These are phyloP conservation scores for Paramisgurnus dabryanus DNA, from an alignment of 2,113 vertebrate genomes.

Conservation along the genomic window DNA sequence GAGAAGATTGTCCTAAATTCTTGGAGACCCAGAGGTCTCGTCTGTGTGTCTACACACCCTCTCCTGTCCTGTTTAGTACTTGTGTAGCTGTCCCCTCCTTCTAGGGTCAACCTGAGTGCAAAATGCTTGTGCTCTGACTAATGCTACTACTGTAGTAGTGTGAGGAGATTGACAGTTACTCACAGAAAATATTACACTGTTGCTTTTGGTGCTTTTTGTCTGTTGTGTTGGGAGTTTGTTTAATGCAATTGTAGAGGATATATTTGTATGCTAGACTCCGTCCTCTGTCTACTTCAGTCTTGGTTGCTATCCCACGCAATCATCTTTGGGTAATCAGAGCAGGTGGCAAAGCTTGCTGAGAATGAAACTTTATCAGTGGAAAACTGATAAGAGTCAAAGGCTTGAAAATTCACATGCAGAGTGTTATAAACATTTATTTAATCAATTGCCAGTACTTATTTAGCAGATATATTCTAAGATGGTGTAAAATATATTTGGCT, in stretches of 20 bases:
- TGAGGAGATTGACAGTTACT: constrained; percentile 13
- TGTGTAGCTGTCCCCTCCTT: constrained; percentile 58
- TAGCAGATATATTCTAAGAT: background rate
- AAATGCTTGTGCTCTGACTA: constrained; percentile 66
- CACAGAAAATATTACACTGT: background rate
- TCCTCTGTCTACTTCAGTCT: background rate
- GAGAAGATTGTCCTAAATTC: constrained; percentile 52
- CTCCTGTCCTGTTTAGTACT: constrained; percentile 47
- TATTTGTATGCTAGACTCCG: constrained; percentile 2
- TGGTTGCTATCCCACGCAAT: constrained; percentile 12
- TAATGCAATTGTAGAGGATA: background rate
- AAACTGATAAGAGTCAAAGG: constrained; percentile 11
- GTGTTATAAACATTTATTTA: no score
- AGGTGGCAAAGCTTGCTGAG: constrained; percentile 23
- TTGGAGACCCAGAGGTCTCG: constrained; percentile 56
- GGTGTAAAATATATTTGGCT: no score
- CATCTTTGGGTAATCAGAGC: constrained; percentile 17
- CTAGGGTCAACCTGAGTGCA: constrained; percentile 55
- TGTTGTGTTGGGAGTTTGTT: background rate
- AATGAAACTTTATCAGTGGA: constrained; percentile 7
- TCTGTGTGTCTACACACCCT: constrained; percentile 58
- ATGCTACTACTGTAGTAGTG: constrained; percentile 53
- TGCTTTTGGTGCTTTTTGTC: background rate
- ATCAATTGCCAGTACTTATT: background rate
- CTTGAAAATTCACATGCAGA: background rate